A percentile compares a stretch with the other conserved stretches of the same genome.
These are phyloP conservation scores for Spondyliosoma cantharus DNA, from an alignment of 2,797 vertebrate genomes.

Conservation along the genomic window DNA sequence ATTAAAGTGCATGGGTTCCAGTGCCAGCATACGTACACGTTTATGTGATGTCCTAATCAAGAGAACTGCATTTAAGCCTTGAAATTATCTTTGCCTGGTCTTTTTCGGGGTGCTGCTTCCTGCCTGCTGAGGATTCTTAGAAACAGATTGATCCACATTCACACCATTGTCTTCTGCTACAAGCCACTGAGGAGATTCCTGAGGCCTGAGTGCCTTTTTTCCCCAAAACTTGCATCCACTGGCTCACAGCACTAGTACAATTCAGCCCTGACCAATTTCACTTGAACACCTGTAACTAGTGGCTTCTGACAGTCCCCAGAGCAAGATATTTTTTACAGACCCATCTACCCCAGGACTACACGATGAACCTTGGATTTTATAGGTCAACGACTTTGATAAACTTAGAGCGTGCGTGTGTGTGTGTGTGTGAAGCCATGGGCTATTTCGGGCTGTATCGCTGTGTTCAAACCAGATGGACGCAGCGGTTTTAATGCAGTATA, in stretches of 20 bases:
- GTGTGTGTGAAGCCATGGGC: neutral
- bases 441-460: neutral
- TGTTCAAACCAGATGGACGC: neutral
- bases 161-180: neutral
- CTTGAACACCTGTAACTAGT: neutral
- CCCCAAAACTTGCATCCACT: neutral
- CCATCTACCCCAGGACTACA: neutral
- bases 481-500: neutral
- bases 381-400: neutral
- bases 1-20: neutral
- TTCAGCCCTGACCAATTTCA: constrained; percentile 6
- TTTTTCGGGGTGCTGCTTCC: neutral
- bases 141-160: neutral
- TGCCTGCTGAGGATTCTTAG: neutral
- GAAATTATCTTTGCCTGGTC: neutral
- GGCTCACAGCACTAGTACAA: neutral
- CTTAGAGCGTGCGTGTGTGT: no score
- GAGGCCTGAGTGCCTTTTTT: neutral
- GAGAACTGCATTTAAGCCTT: constrained; percentile 16
- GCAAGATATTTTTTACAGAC: neutral
- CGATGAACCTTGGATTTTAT: neutral
- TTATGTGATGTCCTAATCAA: constrained; percentile 14
- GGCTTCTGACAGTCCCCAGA: neutral
- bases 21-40: neutral
- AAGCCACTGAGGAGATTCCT: neutral